Percentiles rank a stretch among this genome's conserved stretches.
phyloP scores from a whole-genome alignment of 2,888 invertebrate genomes.

The Elysia crispata region DNA sequence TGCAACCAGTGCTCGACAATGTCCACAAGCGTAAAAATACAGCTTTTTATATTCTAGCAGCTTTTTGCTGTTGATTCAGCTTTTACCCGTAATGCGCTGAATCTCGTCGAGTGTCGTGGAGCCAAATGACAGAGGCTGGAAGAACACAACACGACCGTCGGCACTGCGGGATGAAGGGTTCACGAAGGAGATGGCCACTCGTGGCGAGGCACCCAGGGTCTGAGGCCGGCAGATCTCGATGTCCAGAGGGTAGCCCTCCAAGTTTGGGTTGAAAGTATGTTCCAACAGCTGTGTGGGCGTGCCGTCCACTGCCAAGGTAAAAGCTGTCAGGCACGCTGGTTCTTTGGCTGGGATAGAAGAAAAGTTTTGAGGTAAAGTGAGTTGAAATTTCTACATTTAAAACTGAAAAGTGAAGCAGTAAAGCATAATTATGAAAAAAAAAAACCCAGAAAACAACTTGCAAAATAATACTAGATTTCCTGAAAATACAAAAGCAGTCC shows the following conservation, averaged over 20 bases:
- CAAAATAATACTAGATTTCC: no score
- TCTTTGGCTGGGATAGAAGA: slow-evolving; percentile 37
- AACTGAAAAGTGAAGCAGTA: no score
- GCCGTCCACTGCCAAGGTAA: slow-evolving; percentile 34
- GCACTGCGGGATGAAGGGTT: slow-evolving; percentile 33
- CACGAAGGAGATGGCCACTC: slow-evolving; percentile 42
- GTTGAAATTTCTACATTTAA: no score
- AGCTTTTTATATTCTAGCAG: no score
- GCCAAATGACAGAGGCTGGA: not conserved
- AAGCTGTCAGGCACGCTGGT: slow-evolving; percentile 29
- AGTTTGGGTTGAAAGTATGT: slow-evolving; percentile 10
- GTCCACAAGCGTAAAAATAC: no score
- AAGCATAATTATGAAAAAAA: no score
- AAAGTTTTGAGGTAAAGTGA: no score
- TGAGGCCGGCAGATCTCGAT: slow-evolving; percentile 42
- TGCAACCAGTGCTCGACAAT: no score
- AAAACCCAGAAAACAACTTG: no score
- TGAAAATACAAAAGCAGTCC: no score
- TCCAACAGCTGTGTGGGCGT: slow-evolving; percentile 30
- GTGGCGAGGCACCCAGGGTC: slow-evolving; percentile 2
- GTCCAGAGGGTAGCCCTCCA: slow-evolving; percentile 43
- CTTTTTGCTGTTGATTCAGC: no score
- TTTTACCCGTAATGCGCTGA: not conserved
- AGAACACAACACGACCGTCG: slow-evolving; percentile 32
- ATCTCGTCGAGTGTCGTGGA: not conserved